These are phyloP conservation scores for Apodemus sylvaticus DNA, from an alignment of 2,113 vertebrate genomes.

Conservation along the genomic window DNA sequence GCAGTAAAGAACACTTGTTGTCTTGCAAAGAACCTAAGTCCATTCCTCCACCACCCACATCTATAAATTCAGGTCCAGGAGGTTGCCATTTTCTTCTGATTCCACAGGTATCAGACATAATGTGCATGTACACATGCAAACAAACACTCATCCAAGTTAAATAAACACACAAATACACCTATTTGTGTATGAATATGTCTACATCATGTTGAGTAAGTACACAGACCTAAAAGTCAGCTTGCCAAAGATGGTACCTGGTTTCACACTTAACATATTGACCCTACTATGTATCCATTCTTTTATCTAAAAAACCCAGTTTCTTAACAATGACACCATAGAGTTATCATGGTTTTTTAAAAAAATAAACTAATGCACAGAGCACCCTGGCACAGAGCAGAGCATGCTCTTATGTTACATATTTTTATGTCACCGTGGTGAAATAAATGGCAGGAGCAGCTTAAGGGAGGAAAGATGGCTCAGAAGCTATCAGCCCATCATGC, in stretches of 20 bases:
- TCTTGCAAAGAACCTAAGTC: background rate
- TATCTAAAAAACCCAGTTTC: background rate
- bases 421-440: background rate
- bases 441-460: background rate
- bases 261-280: background rate
- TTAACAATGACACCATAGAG: background rate
- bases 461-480: background rate
- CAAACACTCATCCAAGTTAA: background rate
- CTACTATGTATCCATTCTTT: background rate
- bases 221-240: background rate
- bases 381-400: background rate
- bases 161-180: background rate
- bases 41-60: background rate
- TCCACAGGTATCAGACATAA: background rate
- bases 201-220: background rate
- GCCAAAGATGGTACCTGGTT: background rate
- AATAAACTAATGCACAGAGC: background rate
- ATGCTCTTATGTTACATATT: background rate
- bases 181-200: background rate
- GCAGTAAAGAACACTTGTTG: background rate
- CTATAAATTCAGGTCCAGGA: background rate
- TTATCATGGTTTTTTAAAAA: background rate
- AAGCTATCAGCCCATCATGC: background rate
- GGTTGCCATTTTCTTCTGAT: background rate
- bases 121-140: background rate